Evolutionary conservation across 1,140 invertebrate genomes (phyloP), one percentile per base, ranked within the genome.

Genomic region (Caenorhabditis inopinata): DNA sequence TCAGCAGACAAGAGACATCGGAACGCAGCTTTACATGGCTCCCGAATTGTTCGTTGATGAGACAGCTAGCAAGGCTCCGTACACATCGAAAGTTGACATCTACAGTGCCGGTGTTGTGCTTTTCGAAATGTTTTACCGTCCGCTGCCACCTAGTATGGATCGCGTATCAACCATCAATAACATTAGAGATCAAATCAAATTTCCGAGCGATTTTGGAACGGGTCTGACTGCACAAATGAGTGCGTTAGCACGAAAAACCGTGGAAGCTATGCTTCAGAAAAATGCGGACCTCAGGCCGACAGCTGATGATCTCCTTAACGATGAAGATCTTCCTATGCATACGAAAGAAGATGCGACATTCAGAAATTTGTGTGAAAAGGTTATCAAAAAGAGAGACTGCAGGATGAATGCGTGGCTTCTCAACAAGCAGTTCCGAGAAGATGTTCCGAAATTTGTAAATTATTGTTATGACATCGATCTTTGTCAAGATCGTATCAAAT

Each of bases 1-100:
- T 74, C 87, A 85, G 5, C 85, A 84, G 51, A 82, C 89, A 51
- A 93, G 93, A 0, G 92, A 94, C 89, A 93, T 97, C 25, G 96
- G 96, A 32, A 98, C 96, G 38, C 93, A 94, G 2, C 90, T 97
- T 0, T 98, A 98, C 89, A 93, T 94, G 76, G 95, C 95, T 1
- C 95, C 95, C 0, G 96, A 97, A 90, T 89, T 97, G 18, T 92
- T 91, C 2, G 91, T 92, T 91, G 81, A 90, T 18, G 89, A 90
- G 0, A 94, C 93, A 89, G 91, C 94, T 94, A 86, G 94, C 94
- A 62, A 11, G 7, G 27, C 47, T 49, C 62, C 46, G 6, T 77
- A 76, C 76, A 47, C 74, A 53, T 32, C 38, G 91, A 98, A 97
- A 92, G 95, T 97, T 11, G 96, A 98, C 88, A 94, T 96, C 85